These are phyloP conservation scores for Drosophila pandora DNA, from an alignment of 1,140 invertebrate species.

Conservation along the genomic window DNA sequence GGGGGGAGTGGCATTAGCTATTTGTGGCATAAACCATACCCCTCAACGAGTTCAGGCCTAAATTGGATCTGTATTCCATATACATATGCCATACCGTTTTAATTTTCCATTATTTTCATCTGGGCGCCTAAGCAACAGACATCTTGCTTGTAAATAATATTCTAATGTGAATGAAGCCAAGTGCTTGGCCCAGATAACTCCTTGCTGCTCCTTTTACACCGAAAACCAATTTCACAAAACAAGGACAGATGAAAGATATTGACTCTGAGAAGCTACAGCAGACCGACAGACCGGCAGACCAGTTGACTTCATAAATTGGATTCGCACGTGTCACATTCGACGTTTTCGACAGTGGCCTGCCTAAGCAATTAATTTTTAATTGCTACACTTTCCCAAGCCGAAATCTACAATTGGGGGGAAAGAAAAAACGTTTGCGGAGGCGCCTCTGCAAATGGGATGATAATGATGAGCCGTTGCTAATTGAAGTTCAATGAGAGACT, in stretches of 20 bases:
- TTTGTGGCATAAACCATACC: background rate
- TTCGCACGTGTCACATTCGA: constrained; percentile 28
- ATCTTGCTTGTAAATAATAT: background rate
- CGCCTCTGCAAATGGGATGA: constrained; percentile 41
- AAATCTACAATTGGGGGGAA: constrained; percentile 1
- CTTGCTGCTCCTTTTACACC: background rate
- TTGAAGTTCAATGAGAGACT: constrained; percentile 66
- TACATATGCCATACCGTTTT: background rate
- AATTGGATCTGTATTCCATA: too few species aligned
- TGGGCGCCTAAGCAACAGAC: background rate
- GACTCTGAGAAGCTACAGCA: background rate
- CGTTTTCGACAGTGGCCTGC: constrained; percentile 8
- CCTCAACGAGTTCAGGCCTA: too few species aligned
- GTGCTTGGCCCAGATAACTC: background rate
- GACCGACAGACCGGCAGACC: too few species aligned
- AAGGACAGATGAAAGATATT: background rate
- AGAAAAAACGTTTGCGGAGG: constrained; percentile 31
- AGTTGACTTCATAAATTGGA: constrained; percentile 25
- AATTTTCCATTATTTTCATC: background rate
- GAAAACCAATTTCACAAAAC: background rate
- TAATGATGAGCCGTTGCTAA: constrained; percentile 52
- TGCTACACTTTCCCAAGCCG: constrained; percentile 60
- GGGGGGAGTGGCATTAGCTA: background rate
- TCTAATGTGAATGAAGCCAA: constrained; percentile 10
- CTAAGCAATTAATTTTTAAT: constrained; percentile 70